Evolutionary conservation across 2,888 invertebrate species (phyloP).

Genomic region (Tinea pellionella): DNA sequence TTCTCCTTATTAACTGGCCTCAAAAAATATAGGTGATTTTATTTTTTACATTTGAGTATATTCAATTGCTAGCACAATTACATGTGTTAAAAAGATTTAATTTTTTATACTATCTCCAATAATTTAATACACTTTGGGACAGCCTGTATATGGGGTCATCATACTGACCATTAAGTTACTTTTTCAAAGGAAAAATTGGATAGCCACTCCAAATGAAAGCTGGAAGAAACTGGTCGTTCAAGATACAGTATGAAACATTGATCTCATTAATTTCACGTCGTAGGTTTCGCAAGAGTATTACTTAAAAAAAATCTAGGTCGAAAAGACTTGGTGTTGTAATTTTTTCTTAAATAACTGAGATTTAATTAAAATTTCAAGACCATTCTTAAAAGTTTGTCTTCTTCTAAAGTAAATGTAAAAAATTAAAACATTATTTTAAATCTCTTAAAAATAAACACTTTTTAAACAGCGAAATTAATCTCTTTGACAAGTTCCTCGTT

Average conservation of each 20-base stretch:
- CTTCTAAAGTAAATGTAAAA: not conserved
- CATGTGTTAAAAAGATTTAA: no score
- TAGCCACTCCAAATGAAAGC: not conserved
- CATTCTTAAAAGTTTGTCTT: not conserved
- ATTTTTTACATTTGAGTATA: not conserved
- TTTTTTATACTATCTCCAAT: no score
- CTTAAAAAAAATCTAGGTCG: no score
- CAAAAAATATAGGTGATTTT: not conserved
- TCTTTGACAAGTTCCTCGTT: constrained; percentile 9
- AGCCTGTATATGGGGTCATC: not conserved
- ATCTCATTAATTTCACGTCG: not conserved
- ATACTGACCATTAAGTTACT: not conserved
- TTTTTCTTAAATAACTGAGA: no score
- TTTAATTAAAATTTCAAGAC: no score
- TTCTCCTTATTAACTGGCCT: no score
- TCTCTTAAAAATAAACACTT: not conserved
- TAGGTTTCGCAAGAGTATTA: not conserved
- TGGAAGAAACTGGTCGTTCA: not conserved
- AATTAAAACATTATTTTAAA: not conserved
- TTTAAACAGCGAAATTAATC: constrained; percentile 3
- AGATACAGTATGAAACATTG: not conserved
- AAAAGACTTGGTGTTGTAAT: no score
- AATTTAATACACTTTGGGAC: no score
- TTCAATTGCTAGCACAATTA: no score
- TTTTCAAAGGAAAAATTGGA: not conserved